Conservation (phyloP, 2,797 vertebrate genomes). For the Acanthornis magna region DNA sequence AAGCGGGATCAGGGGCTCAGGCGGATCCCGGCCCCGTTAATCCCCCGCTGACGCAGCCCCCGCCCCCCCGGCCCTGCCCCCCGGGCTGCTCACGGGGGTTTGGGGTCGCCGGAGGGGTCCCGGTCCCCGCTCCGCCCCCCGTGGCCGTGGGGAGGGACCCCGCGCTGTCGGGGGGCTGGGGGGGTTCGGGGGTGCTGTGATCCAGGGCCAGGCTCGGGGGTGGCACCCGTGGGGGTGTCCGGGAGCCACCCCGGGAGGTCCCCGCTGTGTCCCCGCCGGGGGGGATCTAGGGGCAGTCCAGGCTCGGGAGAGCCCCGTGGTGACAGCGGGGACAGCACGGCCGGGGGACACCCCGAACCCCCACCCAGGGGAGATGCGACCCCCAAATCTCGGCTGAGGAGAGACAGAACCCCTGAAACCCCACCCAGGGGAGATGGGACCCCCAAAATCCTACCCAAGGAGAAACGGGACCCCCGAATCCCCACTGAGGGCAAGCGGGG, state of each 20-base stretch:
- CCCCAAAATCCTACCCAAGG: background rate
- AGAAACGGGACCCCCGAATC: background rate
- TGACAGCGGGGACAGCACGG: too few relatives aligned
- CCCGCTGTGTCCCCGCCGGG: background rate
- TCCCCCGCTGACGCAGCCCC: background rate
- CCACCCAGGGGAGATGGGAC: background rate
- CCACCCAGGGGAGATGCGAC: background rate
- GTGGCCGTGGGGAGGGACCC: too few relatives aligned
- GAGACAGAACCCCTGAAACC: background rate
- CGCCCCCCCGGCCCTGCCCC: too few relatives aligned
- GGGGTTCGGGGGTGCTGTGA: background rate
- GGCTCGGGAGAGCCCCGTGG: background rate
- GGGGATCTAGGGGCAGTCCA: background rate
- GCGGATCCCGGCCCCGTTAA: background rate
- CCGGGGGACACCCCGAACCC: background rate
- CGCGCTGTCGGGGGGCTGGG: background rate
- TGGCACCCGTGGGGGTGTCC: background rate
- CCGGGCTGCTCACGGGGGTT: too few relatives aligned
- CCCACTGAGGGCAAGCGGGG: background rate
- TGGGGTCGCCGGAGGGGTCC: background rate
- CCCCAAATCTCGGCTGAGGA: background rate
- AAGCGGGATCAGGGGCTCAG: background rate
- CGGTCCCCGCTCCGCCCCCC: too few relatives aligned
- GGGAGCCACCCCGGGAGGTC: background rate
- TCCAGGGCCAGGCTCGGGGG: background rate